These are phyloP conservation scores for Gambusia yucatana DNA, from an alignment of 2,797 vertebrate species.

Conservation along the genomic window DNA sequence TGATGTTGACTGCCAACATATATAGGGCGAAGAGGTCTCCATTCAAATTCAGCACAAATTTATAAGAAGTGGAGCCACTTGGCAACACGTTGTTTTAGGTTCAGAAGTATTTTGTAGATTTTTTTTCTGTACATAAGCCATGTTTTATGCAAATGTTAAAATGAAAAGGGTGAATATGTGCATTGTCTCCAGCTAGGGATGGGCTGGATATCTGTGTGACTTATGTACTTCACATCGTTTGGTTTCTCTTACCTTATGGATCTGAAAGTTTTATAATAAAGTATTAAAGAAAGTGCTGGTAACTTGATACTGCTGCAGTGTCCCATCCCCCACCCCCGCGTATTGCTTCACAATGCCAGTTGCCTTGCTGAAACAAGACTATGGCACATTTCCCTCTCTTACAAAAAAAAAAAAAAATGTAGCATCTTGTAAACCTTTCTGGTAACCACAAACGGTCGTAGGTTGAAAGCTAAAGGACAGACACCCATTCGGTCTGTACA, in stretches of 20 bases:
- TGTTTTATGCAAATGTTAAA: constrained; percentile 13
- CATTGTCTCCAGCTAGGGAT: background rate
- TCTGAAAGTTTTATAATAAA: background rate
- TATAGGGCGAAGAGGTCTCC: constrained; percentile 23
- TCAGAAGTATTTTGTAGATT: constrained; percentile 11
- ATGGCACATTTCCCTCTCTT: background rate
- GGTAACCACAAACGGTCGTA: background rate
- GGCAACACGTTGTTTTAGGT: constrained; percentile 6
- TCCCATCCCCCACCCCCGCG: background rate
- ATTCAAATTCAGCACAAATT: constrained; percentile 10
- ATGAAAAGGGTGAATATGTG: constrained; percentile 18
- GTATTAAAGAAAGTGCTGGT: background rate
- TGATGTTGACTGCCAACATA: constrained; percentile 36
- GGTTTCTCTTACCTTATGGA: background rate
- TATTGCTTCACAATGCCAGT: background rate
- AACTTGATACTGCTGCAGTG: background rate
- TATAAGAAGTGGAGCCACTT: constrained; percentile 1
- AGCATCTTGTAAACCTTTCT: background rate
- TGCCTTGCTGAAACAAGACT: background rate
- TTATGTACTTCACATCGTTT: background rate
- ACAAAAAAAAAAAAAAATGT: background rate
- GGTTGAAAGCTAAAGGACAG: too few species aligned
- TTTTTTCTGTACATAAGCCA: background rate
- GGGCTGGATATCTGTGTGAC: background rate
- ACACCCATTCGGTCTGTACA: too few species aligned